A percentile compares a stretch with the other conserved stretches of the same genome.
These are phyloP conservation scores for Cynodonichthys magdalenae DNA, from an alignment of 2,797 vertebrate genomes.

Conservation along the genomic window DNA sequence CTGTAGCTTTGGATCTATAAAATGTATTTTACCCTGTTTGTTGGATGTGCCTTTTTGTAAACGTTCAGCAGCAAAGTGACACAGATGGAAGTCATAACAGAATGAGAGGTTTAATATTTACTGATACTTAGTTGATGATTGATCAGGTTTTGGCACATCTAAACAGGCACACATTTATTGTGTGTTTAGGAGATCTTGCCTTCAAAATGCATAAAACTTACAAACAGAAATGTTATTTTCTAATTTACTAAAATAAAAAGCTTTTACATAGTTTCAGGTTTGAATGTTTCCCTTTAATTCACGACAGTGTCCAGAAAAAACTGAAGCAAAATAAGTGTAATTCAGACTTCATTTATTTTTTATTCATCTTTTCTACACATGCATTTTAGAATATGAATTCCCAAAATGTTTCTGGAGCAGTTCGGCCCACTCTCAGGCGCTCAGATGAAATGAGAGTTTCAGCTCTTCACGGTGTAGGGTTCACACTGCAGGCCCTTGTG, in stretches of 20 bases:
- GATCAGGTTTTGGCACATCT: background rate
- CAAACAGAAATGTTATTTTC: background rate
- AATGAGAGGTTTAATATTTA: background rate
- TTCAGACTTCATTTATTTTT: slow-evolving; percentile 2
- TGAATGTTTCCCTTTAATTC: background rate
- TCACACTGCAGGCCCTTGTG: slow-evolving; percentile 40
- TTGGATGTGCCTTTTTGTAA: background rate
- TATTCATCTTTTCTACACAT: background rate
- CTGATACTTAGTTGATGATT: background rate
- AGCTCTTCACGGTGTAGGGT: slow-evolving; percentile 36
- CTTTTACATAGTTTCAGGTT: background rate
- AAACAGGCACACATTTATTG: background rate
- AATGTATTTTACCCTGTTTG: too few relatives aligned
- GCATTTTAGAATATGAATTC: background rate
- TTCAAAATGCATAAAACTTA: background rate
- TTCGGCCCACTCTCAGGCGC: background rate
- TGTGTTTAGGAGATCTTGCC: too few relatives aligned
- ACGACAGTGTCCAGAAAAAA: background rate
- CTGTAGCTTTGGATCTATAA: too few relatives aligned
- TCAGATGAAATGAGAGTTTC: background rate
- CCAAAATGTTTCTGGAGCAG: background rate
- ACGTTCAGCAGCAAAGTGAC: background rate
- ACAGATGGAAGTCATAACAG: background rate
- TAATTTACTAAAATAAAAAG: background rate
- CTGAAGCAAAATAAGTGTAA: background rate